Evolutionary conservation across 2,888 invertebrate genomes (phyloP), one percentile per base, ranked within the genome.

Genomic region (Acrobasis suavella): DNA sequence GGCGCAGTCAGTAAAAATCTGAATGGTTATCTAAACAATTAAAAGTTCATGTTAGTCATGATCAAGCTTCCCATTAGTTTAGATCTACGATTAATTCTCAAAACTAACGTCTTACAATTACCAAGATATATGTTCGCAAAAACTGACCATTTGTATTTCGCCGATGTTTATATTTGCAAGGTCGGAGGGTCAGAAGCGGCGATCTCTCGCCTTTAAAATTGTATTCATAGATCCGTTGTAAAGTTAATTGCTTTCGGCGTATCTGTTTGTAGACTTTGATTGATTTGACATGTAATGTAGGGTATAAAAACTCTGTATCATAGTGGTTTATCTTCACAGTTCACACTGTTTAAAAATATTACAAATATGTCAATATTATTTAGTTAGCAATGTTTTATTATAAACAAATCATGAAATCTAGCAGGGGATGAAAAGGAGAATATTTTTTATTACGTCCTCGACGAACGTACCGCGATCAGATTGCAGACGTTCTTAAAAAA

Each of bases 281-380:
- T 62, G 56, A 51, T 62, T 62, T 58, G 22, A 55, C 55, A 56
- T 60, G 58, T 60, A 42, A 46, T 16, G 50, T 52, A 22, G 39
- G 39, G 39, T 22, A 51, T 16, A 52, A 60, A 60, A 60, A 52
- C 42, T 46, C 14, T 42, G 42, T 22, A 42, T 56, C 42, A 42
- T 42, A 14, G 0, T 38, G 55, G 9, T 39, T 55, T 16, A 39
- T 55, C 39, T 52, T 52, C 14, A n/a, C n/a, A n/a, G n/a, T n/a
- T 8, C 32, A 12, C 22, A 37, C 37, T 15, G 6, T 2, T 46
- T 1, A 42, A 39, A 42, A 5, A 46, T 46, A n/a, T 10, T n/a
- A 42, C 7, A 8, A 7, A 32, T 7, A 32, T 32, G 32, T 7
- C 7, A n/a, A 3, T 12, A 46, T 46, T 5, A 46, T 46, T 46